Conservation (phyloP, 2,888 invertebrate species). For the Penaeus monodon region DNA sequence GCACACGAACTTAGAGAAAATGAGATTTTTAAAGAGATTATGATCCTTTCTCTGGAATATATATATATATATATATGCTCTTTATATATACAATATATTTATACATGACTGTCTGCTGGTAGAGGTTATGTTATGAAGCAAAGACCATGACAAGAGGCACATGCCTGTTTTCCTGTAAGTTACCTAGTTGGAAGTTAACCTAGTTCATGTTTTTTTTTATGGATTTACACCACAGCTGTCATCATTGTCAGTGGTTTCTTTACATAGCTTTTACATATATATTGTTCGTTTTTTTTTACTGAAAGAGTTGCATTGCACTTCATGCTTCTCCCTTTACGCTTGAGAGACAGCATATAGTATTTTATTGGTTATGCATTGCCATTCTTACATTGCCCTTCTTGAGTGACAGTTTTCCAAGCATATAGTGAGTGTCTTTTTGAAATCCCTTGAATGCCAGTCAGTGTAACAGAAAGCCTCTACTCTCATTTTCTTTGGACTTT, state of each 20-base stretch:
- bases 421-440: conserved; percentile 8
- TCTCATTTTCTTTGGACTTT: background rate
- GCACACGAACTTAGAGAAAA: too few species aligned
- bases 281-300: background rate
- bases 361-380: conserved; percentile 19
- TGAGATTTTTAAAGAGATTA: too few species aligned
- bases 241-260: conserved; percentile 34
- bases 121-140: too few species aligned
- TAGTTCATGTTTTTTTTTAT: conserved; percentile 9
- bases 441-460: background rate
- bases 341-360: conserved; percentile 5
- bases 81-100: too few species aligned
- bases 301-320: conserved; percentile 38
- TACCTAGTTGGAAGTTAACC: background rate
- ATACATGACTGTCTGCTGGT: too few species aligned
- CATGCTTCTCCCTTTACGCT: conserved; percentile 32
- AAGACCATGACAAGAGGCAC: conserved; percentile 14
- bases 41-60: too few species aligned
- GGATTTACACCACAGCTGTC: conserved; percentile 17
- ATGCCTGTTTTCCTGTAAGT: conserved; percentile 24
- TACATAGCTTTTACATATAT: conserved; percentile 12
- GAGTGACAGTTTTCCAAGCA: conserved; percentile 24
- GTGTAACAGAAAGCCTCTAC: background rate
- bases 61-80: too few species aligned
- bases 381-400: conserved; percentile 10